Evolutionary conservation across 1,140 invertebrate species (phyloP), one percentile per base, ranked within the genome.

Genomic region (Zaprionus tsacasi): DNA sequence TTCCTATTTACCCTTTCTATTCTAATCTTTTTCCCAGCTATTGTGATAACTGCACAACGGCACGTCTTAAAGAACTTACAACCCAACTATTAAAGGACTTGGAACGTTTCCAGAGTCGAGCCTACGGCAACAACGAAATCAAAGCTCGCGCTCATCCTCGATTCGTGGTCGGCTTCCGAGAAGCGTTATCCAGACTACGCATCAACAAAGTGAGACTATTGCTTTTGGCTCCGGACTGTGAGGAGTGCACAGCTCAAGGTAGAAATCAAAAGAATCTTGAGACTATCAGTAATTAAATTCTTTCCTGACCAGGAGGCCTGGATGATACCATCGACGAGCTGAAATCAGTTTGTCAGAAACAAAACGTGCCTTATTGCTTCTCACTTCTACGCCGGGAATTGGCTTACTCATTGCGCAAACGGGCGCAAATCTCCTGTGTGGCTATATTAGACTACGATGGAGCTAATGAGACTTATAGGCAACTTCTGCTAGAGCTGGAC

Each of bases 191-290:
- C 64, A 93, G 94, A 72, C 77, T 95, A 27, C 92, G 93, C 45
- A 79, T 95, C 30, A 93, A 93, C 38, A 95, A 94, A 82, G 90
- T 95, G 3, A 94, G 94, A 77, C 90, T 94, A 70, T 82, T 96
- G 1, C 92, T 96, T 1, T 91, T 96, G 60, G 95, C 95, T 4
- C 93, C 95, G 3, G 92, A 94, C 56, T 92, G 93, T 58, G 93
- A 94, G 64, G 61, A 56, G 8, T 81, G 77, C 33, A 66, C 78
- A 1, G 76, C 57, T 0, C 67, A 79, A 73, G 73, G 88, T 89
- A 36, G 38, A 33, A 15, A 10, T 58, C 2, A 54, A 52, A 50
- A n/a, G 0, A 45, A 30, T 0, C 7, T 11, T 38, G 3, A 43
- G n/a, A 21, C 56, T 8, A 10, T 43, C 6, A 30, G 21, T 38